Evolutionary conservation across 2,113 vertebrate genomes (phyloP), one percentile per base, ranked within the genome.

Genomic region (Nothoprocta pentlandii): DNA sequence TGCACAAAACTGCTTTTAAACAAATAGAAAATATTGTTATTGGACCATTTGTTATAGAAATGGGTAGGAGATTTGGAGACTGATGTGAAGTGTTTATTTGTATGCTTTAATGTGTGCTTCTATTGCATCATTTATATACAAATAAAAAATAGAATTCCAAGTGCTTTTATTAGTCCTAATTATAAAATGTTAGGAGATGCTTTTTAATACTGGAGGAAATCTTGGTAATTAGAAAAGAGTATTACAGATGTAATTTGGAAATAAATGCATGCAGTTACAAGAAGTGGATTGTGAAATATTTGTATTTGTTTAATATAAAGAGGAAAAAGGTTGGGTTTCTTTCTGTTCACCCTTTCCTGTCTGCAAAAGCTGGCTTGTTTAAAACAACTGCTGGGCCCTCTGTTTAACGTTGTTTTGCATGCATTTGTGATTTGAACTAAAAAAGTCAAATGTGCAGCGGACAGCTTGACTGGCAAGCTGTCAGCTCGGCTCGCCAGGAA

Each of bases 381-480:
- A 91, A 94, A 93, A 74, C 77, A 96, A 8, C 80, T 95, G 82
- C 95, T 88, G 82, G 66, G 92, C 95, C 79, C 95, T 97, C 42
- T 91, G 82, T 92, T 96, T 98, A 98, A 97, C 92, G 36, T 36
- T 97, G 97, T 97, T 99, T 98, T 98, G 96, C 97, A 98, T 98
- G 98, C 98, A 98, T 99, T 98, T 98, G 97, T 98, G 98, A 98
- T 97, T 98, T 96, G 96, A 96, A 97, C 96, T 73, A 86, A 78
- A 84, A 32, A 70, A 97, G 94, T 92, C 89, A 91, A 95, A 94
- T 98, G 95, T 87, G 87, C 94, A 97, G 93, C 95, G 90, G 98
- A 97, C 98, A 98, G 98, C 96, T 98, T 98, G 98, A 99, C 96
- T 98, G 98, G 98, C 99, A 98, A 95, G 95, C 97, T 99, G 99